Evolutionary conservation across 92 coral and sea anemone genomes (phyloP).

Genomic region (Scolanthus callimorphus): DNA sequence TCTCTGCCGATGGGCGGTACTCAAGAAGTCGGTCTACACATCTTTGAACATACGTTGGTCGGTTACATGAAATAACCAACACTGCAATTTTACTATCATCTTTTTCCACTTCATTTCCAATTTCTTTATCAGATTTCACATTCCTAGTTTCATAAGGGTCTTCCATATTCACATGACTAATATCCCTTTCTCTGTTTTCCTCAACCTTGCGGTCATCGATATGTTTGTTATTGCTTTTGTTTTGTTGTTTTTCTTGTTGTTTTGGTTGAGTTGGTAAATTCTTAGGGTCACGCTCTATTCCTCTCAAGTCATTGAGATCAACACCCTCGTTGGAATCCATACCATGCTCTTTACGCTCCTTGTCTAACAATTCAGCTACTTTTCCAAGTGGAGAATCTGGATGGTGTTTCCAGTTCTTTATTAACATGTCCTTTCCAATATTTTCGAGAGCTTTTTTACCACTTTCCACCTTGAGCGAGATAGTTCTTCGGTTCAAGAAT

Average conservation of each 20-base stretch:
- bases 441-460: neutral
- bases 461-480: neutral
- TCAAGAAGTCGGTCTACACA: conserved; percentile 75
- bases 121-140: neutral
- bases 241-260: neutral
- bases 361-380: neutral
- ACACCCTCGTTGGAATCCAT: neutral
- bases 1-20: conserved; percentile 75
- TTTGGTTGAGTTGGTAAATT: conserved; percentile 3
- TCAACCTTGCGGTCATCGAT: neutral
- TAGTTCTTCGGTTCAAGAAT: conserved; percentile 30
- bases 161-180: neutral
- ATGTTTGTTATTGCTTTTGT: neutral
- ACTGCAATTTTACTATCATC: conserved; percentile 48
- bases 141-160: neutral
- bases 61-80: conserved; percentile 85
- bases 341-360: neutral
- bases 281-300: neutral
- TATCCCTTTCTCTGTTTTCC: neutral
- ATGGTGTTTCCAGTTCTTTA: neutral
- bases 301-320: neutral
- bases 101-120: neutral
- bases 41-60: conserved; percentile 75
- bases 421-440: neutral
- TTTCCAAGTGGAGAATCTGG: conserved; percentile 5